phyloP scores from a whole-genome alignment of 2,888 invertebrate genomes.

The Spodoptera picta region DNA sequence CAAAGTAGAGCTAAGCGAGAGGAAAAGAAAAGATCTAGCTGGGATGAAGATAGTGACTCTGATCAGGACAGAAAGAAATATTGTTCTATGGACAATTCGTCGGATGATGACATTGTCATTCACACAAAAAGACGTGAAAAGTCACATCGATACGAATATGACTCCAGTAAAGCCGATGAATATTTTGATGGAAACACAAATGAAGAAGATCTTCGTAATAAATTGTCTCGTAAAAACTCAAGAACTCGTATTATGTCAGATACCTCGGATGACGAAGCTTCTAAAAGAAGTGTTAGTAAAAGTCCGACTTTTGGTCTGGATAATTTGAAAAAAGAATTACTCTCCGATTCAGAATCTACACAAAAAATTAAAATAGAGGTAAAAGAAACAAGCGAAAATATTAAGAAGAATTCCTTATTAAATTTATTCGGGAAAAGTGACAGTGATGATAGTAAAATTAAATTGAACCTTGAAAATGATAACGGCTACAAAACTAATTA shows the following conservation, averaged over 20 bases:
- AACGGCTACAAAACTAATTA: conserved; percentile 74
- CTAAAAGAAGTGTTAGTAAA: conserved; percentile 85
- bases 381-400: conserved; percentile 70
- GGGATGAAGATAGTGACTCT: conserved; percentile 95
- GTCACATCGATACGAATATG: conserved; percentile 80
- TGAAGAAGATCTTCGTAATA: conserved; percentile 86
- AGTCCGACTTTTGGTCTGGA: conserved; percentile 69
- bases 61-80: conserved; percentile 84
- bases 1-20: conserved; percentile 95
- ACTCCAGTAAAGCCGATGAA: conserved; percentile 84
- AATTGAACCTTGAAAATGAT: conserved; percentile 75
- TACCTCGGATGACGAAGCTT: conserved; percentile 92
- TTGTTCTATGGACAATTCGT: conserved; percentile 86
- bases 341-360: conserved; percentile 80
- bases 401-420: conserved; percentile 78
- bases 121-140: conserved; percentile 86
- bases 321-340: conserved; percentile 89
- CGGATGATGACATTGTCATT: conserved; percentile 83
- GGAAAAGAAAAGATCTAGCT: conserved; percentile 96
- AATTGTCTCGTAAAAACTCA: conserved; percentile 91
- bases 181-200: conserved; percentile 83
- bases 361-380: conserved; percentile 66
- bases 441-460: conserved; percentile 82
- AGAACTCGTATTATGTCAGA: conserved; percentile 93
- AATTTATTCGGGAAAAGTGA: conserved; percentile 85